Evolutionary conservation across 64 coral and sea anemone species (phyloP).

Genomic region (Montipora foliosa): DNA sequence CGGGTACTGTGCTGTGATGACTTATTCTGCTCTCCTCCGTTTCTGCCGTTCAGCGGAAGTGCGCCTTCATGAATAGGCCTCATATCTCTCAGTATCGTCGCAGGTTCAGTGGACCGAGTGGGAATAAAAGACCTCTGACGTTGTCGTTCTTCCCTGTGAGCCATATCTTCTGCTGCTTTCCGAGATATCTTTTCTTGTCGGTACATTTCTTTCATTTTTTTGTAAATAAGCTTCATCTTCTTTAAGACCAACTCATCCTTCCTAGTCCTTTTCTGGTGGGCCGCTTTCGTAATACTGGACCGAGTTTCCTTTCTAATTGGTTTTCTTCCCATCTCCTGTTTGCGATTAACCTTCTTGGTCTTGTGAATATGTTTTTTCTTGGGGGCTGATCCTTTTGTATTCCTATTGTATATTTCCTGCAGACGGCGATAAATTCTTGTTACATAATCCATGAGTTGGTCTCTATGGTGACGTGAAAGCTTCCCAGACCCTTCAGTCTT

Average conservation of each 20-base stretch:
- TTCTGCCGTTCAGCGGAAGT: neutral
- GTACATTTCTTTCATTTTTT: slow-evolving; percentile 66
- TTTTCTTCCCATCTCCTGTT: neutral
- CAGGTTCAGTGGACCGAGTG: neutral
- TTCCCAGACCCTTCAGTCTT: neutral
- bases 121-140: slow-evolving; percentile 55
- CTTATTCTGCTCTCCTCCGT: neutral
- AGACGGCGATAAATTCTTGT: slow-evolving; percentile 57
- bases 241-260: slow-evolving; percentile 22
- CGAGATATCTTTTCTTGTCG: slow-evolving; percentile 1
- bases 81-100: neutral
- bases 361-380: neutral
- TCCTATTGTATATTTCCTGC: slow-evolving; percentile 22
- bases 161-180: neutral
- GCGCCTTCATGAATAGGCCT: neutral
- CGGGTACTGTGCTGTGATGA: neutral
- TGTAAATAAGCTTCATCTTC: slow-evolving; percentile 61
- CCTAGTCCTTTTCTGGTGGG: neutral
- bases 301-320: neutral
- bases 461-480: neutral
- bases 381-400: neutral
- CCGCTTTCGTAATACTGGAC: slow-evolving; percentile 7
- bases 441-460: slow-evolving; percentile 60
- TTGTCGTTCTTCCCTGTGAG: neutral
- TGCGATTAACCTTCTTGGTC: neutral